phyloP scores from a whole-genome alignment of 2,888 invertebrate species.

The Sinohyriopsis cumingii region DNA sequence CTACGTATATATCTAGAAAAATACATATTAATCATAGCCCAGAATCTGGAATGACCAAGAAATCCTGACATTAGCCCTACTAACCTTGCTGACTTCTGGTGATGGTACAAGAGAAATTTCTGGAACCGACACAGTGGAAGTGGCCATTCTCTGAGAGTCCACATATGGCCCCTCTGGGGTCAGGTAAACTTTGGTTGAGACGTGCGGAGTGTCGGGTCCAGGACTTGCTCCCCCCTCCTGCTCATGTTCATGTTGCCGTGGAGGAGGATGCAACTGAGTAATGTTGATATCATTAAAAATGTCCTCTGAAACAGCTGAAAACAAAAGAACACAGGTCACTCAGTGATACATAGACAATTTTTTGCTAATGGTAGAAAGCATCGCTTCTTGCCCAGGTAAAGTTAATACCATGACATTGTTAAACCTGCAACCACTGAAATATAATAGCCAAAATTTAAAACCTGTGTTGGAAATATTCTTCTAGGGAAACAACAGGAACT shows the following conservation, averaged over 20 bases:
- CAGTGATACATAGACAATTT: not conserved
- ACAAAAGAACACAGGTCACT: not conserved
- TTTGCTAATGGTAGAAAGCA: not conserved
- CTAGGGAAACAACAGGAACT: too few species aligned
- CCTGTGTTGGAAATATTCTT: too few species aligned
- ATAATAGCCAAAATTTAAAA: too few species aligned
- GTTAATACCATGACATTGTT: too few species aligned
- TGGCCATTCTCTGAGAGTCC: conserved; percentile 51
- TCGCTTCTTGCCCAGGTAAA: too few species aligned
- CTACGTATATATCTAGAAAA: too few species aligned
- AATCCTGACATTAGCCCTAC: not conserved
- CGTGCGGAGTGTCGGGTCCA: conserved; percentile 29
- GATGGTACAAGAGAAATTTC: conserved; percentile 65
- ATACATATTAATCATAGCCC: too few species aligned
- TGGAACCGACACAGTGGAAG: conserved; percentile 63
- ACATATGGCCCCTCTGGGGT: conserved; percentile 29
- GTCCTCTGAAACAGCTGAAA: conserved; percentile 59
- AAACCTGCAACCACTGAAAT: too few species aligned
- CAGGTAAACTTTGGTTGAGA: conserved; percentile 17
- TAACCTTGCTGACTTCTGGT: conserved; percentile 62
- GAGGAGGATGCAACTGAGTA: conserved; percentile 45
- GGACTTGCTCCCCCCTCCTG: conserved; percentile 36
- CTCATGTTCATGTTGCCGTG: conserved; percentile 46
- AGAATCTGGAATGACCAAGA: too few species aligned
- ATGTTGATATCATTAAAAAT: conserved; percentile 57